These are phyloP conservation scores for Dichetophora obliterata DNA, from an alignment of 2,888 invertebrate species.

Conservation along the genomic window DNA sequence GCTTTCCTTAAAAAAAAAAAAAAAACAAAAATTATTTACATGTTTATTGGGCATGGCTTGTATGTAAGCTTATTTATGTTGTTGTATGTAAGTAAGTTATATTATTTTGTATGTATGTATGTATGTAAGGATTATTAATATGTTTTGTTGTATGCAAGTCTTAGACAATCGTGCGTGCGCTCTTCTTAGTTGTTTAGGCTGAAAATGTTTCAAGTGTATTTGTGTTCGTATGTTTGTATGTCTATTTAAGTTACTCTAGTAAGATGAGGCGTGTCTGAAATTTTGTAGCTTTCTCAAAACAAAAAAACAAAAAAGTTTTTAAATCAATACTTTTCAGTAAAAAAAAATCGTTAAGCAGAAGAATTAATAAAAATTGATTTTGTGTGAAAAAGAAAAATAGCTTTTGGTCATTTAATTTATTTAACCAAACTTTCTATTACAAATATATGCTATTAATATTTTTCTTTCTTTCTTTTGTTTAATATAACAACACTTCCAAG, in stretches of 20 bases:
- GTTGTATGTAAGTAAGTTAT: conserved; percentile 26
- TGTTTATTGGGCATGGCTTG: conserved; percentile 2
- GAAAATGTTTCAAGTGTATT: conserved; percentile 34
- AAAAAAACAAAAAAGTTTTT: background rate
- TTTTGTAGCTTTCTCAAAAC: background rate
- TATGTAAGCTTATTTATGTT: conserved; percentile 22
- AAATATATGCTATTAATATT: background rate
- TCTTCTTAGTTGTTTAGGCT: conserved; percentile 8
- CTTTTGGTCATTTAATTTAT: background rate
- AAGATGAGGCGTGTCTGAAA: background rate
- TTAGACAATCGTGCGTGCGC: background rate
- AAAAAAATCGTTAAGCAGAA: too few species aligned
- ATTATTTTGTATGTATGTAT: conserved; percentile 29
- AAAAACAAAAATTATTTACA: conserved; percentile 21
- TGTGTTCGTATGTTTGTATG: conserved; percentile 38
- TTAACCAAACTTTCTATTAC: background rate
- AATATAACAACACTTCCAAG: background rate
- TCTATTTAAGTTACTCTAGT: background rate
- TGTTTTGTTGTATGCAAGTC: conserved; percentile 16
- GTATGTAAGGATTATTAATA: conserved; percentile 31
- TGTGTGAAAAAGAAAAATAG: too few species aligned
- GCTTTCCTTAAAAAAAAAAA: conserved; percentile 39
- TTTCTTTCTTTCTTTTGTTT: background rate
- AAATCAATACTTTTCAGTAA: background rate
- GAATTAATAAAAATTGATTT: too few species aligned